phyloP scores from a whole-genome alignment of 2,888 invertebrate species.

The Ennomos erosarius region DNA sequence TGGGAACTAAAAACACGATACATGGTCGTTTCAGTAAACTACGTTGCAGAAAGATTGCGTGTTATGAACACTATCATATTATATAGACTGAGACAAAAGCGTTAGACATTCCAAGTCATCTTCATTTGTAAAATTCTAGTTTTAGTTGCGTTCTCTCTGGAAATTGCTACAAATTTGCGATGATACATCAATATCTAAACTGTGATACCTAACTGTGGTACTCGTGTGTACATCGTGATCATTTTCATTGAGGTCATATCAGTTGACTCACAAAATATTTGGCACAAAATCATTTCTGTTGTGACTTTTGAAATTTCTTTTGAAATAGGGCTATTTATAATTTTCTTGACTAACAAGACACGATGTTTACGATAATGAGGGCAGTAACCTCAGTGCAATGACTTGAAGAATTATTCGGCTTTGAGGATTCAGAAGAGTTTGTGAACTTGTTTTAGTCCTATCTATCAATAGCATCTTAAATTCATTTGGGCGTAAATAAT shows the following conservation, averaged over 20 bases:
- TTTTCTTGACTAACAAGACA: slow-evolving; percentile 53
- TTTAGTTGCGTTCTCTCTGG: slow-evolving; percentile 33
- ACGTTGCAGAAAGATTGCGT: slow-evolving; percentile 23
- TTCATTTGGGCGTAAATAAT: no score
- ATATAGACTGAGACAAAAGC: slow-evolving; percentile 34
- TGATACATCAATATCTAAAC: slow-evolving; percentile 48
- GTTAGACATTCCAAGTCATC: slow-evolving; percentile 42
- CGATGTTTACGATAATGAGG: slow-evolving; percentile 60
- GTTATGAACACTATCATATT: slow-evolving; percentile 15
- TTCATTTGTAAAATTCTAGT: slow-evolving; percentile 43
- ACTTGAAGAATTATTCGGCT: slow-evolving; percentile 29
- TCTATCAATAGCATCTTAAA: background rate
- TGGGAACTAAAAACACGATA: slow-evolving; percentile 2
- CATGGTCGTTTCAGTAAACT: background rate
- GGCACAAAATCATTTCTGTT: slow-evolving; percentile 41
- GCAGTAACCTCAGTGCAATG: slow-evolving; percentile 53
- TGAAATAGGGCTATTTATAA: slow-evolving; percentile 51
- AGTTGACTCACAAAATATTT: slow-evolving; percentile 40
- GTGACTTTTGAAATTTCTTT: slow-evolving; percentile 41
- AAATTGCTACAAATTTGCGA: slow-evolving; percentile 52
- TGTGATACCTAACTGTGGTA: slow-evolving; percentile 15
- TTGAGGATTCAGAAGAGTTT: slow-evolving; percentile 21
- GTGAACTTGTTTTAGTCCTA: slow-evolving; percentile 9
- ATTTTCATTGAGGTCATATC: slow-evolving; percentile 26
- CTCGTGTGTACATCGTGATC: slow-evolving; percentile 23